Conservation (phyloP, 2,113 vertebrate species). For the Esox niger region DNA sequence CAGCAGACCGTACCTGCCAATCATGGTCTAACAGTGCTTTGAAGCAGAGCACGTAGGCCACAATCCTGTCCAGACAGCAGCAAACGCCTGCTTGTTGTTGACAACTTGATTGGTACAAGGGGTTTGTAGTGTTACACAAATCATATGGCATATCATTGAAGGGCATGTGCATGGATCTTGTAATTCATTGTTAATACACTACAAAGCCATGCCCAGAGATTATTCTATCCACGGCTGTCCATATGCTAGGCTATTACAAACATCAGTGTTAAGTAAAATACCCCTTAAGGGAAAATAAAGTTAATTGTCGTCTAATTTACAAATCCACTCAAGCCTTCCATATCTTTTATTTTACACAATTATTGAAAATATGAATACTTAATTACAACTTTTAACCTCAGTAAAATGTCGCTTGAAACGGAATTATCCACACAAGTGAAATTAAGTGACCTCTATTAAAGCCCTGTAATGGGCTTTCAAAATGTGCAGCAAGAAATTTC, state of each 20-base stretch:
- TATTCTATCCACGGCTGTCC: not conserved
- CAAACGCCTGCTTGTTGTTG: not conserved
- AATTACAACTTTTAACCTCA: slow-evolving; percentile 33
- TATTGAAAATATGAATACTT: slow-evolving; percentile 33
- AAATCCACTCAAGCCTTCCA: slow-evolving; percentile 8
- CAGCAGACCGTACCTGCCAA: not conserved
- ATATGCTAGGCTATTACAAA: no score
- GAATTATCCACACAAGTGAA: slow-evolving; percentile 19
- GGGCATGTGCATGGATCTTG: not conserved
- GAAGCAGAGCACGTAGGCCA: slow-evolving; percentile 1
- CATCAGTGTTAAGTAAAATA: not conserved
- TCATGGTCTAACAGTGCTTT: not conserved
- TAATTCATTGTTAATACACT: not conserved
- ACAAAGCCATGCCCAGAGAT: not conserved
- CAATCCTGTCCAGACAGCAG: not conserved
- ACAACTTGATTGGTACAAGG: not conserved
- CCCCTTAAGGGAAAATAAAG: not conserved
- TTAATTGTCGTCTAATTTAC: slow-evolving; percentile 13
- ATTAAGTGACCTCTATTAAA: slow-evolving; percentile 34
- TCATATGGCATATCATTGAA: not conserved
- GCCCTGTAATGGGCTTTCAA: slow-evolving; percentile 26
- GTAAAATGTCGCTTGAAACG: slow-evolving; percentile 19
- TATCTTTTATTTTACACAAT: slow-evolving; percentile 35
- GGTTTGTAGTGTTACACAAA: not conserved
- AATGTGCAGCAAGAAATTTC: slow-evolving; percentile 10